Evolutionary conservation across 2,797 vertebrate species (phyloP).

Genomic region (Oceanodroma leucorhoa): DNA sequence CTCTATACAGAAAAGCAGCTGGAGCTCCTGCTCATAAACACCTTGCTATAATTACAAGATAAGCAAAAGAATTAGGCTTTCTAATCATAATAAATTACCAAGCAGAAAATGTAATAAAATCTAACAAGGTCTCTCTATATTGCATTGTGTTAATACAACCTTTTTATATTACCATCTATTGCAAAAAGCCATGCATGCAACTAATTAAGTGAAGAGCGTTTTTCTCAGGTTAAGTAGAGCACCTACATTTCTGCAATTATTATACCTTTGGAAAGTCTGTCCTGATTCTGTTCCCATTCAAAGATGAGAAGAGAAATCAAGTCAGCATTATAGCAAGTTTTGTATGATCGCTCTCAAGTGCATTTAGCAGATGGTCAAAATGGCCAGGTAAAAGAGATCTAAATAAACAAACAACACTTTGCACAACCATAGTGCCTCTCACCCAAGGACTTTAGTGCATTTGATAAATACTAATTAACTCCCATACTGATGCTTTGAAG

Average conservation of each 20-base stretch:
- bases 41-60: slow-evolving; percentile 18
- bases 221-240: slow-evolving; percentile 21
- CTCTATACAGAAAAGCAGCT: slow-evolving; percentile 10
- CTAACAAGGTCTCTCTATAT: neutral
- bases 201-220: slow-evolving; percentile 4
- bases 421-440: neutral
- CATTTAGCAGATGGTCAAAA: neutral
- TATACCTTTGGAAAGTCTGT: neutral
- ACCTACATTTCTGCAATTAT: slow-evolving; percentile 13
- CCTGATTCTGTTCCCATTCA: neutral
- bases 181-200: neutral
- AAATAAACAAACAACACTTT: neutral
- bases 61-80: slow-evolving; percentile 38
- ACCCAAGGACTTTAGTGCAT: neutral
- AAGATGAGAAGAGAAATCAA: neutral
- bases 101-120: slow-evolving; percentile 13
- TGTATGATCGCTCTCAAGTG: neutral
- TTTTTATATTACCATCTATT: neutral
- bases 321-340: neutral
- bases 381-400: neutral
- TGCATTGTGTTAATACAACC: neutral
- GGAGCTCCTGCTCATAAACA: slow-evolving; percentile 1
- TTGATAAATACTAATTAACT: slow-evolving; percentile 15
- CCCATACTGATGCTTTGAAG: neutral
- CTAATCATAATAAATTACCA: neutral